Base-by-base conservation (phyloP, 2,888 invertebrate species). In the Xestia ashworthii region DNA sequence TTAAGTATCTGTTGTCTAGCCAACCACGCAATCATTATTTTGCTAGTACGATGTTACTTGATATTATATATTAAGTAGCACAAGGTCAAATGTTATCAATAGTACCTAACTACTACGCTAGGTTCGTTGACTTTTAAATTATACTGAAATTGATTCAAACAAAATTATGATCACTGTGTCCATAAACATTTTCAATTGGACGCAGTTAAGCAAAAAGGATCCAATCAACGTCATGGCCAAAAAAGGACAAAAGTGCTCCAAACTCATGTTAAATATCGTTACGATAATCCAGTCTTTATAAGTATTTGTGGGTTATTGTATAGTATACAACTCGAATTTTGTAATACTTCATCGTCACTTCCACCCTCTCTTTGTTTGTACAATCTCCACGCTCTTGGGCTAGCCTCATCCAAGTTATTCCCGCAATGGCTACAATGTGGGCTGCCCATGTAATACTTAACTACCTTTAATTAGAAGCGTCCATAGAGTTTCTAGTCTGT, bases 41-140 rank as follows among this genome's bases (percentile, higher is more conserved):
- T 16, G 14, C 50, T 32, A 14, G 11, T 9, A 16, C 22, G 5
- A 41, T 73, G 16, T 38, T 14, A 12, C 1, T 41, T n/a, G 41
- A 55, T 48, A 19, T 50, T 3, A 46, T 44, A 44, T 58, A n/a
- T n/a, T n/a, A 25, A 16, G 25, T 60, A 19, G 66, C 19, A 44
- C 48, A 78, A 69, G n/a, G 41, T 55, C 22, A 48, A n/a, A 11
- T 16, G 6, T 55, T 77, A 65, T 69, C 32, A 67, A 60, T 60
- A 32, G 3, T 60, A 60, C 9, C 4, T 64, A 25, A 16, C 11
- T 62, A 53, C 16, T 8, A 9, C 16, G 38, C 16, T 22, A 6
- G 11, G n/a, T 62, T 76, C 67, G 22, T 53, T 4, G 62, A 76
- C 62, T 50, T 16, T 1, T 68, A 19, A 32, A 66, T 8, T 14